Percentiles rank a stretch among this genome's conserved stretches.
These are phyloP conservation scores for Leptarthrus brevirostris DNA, from an alignment of 2,888 invertebrate species.

Conservation along the genomic window DNA sequence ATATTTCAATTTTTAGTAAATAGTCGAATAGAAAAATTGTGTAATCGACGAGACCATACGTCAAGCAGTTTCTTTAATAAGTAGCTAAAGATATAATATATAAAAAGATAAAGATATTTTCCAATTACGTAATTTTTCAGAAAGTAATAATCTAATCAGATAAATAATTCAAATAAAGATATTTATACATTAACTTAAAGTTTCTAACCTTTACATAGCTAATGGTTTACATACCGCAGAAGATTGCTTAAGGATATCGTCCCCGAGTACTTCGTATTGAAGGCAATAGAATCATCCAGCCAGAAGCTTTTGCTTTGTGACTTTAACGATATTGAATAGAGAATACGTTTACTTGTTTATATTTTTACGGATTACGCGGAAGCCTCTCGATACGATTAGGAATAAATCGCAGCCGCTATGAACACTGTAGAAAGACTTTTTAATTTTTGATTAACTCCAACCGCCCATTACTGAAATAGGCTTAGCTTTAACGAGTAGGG, in stretches of 20 bases:
- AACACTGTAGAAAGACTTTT: background rate
- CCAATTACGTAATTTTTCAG: constrained; percentile 15
- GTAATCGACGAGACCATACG: constrained; percentile 20
- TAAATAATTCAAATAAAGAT: constrained; percentile 12
- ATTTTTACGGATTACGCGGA: background rate
- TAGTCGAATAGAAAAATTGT: constrained; percentile 20
- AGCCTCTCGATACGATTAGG: background rate
- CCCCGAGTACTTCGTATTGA: constrained; percentile 41
- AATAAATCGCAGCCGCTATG: constrained; percentile 3
- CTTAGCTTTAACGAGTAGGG: constrained; percentile 7
- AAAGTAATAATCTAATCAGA: constrained; percentile 37
- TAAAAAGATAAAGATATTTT: constrained; percentile 23
- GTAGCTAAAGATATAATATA: constrained; percentile 11
- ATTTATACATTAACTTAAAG: constrained; percentile 25
- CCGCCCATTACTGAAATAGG: constrained; percentile 9
- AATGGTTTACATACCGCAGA: constrained; percentile 30
- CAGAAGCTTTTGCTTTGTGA: constrained; percentile 43
- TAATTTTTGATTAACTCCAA: constrained; percentile 25
- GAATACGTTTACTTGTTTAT: constrained; percentile 8
- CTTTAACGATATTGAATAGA: constrained; percentile 19
- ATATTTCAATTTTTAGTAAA: constrained; percentile 35
- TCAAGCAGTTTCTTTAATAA: constrained; percentile 22
- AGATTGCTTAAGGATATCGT: constrained; percentile 39
- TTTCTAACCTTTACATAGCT: constrained; percentile 32
- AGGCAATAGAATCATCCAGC: constrained; percentile 46